Conservation (phyloP, 2,888 invertebrate genomes). For the Sarcophaga carnaria region DNA sequence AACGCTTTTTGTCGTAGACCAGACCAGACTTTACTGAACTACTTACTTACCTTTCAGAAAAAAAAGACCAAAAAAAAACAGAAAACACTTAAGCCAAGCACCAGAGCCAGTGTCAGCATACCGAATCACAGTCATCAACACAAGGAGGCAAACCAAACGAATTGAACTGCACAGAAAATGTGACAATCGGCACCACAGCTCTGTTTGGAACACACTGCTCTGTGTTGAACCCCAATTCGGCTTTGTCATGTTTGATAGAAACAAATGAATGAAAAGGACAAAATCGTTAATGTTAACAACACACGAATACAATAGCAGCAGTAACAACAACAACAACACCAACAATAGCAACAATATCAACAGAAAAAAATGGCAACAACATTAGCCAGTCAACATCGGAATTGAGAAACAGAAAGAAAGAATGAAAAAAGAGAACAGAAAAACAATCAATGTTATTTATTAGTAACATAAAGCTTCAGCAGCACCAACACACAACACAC, state of each 20-base stretch:
- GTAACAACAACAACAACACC: background rate
- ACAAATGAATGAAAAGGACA: constrained; percentile 67
- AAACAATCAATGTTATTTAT: constrained; percentile 67
- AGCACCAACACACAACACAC: constrained; percentile 14
- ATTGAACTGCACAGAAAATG: constrained; percentile 31
- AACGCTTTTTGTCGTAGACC: constrained; percentile 41
- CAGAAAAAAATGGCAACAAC: background rate
- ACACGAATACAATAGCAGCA: constrained; percentile 57
- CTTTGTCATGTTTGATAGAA: constrained; percentile 39
- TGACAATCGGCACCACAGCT: constrained; percentile 49
- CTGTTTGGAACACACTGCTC: background rate
- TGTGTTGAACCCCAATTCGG: background rate
- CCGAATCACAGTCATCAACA: constrained; percentile 1
- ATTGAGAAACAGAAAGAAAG: constrained; percentile 4
- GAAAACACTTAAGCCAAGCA: background rate
- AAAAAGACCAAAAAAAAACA: no score
- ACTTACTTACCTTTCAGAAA: background rate
- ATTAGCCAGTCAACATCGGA: constrained; percentile 12
- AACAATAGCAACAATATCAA: background rate
- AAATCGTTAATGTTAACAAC: constrained; percentile 72
- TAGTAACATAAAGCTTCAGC: constrained; percentile 34
- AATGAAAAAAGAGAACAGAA: constrained; percentile 48
- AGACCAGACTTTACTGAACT: constrained; percentile 43
- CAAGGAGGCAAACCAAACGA: constrained; percentile 8
- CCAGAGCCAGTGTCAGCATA: background rate